phyloP scores from a whole-genome alignment of 2,888 invertebrate genomes.

The Eugnorisma glareosa region DNA sequence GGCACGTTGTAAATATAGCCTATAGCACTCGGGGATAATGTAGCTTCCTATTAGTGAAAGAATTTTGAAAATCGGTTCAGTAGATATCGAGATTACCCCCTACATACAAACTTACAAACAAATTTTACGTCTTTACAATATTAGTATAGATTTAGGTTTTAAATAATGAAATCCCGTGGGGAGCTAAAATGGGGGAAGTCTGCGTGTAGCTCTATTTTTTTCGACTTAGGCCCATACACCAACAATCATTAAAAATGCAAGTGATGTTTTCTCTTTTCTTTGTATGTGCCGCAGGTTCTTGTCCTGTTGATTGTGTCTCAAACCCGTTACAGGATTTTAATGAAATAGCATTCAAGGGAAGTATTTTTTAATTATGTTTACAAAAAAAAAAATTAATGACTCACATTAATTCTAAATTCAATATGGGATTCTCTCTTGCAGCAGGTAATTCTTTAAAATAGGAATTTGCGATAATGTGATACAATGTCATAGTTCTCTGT shows the following conservation, averaged over 20 bases:
- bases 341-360: not conserved
- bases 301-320: not conserved
- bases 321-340: not conserved
- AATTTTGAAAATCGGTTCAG: no score
- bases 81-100: no score
- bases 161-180: not conserved
- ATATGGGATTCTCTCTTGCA: not conserved
- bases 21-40: no score
- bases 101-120: no score
- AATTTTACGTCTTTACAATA: no score
- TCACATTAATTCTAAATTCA: not conserved
- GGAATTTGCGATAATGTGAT: not conserved
- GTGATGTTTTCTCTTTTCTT: not conserved
- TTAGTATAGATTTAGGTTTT: no score
- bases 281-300: not conserved
- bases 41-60: no score
- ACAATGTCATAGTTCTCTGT: not conserved
- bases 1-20: no score
- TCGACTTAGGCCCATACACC: not conserved
- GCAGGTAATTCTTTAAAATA: not conserved
- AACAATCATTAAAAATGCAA: not conserved
- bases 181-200: not conserved
- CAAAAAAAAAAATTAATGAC: not conserved
- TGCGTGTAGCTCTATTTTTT: not conserved
- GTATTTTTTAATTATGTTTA: not conserved